Evolutionary conservation across 92 coral and sea anemone species (phyloP).

Genomic region (Heteractis magnifica): DNA sequence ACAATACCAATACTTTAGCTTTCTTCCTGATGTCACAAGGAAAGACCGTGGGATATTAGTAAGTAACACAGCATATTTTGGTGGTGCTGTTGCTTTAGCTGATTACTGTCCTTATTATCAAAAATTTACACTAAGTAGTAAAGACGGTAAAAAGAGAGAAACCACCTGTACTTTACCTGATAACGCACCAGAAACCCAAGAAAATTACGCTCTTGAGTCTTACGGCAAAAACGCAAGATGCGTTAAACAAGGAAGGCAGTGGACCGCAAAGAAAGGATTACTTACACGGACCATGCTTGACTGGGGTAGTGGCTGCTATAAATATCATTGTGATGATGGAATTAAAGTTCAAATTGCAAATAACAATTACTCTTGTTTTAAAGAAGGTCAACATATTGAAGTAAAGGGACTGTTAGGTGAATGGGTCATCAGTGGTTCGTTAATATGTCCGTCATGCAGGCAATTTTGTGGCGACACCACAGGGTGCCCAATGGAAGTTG

Average conservation of each 20-base stretch:
- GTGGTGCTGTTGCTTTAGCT: constrained; percentile 94
- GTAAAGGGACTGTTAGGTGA: constrained; percentile 68
- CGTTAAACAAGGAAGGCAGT: constrained; percentile 78
- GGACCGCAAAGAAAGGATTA: constrained; percentile 82
- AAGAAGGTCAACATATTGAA: constrained; percentile 71
- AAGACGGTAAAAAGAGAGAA: constrained; percentile 74
- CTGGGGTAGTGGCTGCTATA: constrained; percentile 99
- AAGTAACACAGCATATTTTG: constrained; percentile 78
- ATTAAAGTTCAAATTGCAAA: constrained; percentile 68
- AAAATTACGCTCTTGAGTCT: constrained; percentile 84
- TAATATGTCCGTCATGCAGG: constrained; percentile 81
- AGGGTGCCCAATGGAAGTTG: constrained; percentile 61
- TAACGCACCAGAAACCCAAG: constrained; percentile 69
- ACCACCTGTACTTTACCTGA: constrained; percentile 79
- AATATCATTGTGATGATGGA: constrained; percentile 67
- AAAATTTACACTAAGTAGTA: constrained; percentile 83
- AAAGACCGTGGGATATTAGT: constrained; percentile 32
- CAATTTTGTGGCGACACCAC: constrained; percentile 69
- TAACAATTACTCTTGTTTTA: constrained; percentile 59
- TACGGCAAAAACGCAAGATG: constrained; percentile 78
- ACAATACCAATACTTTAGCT: constrained; percentile 93
- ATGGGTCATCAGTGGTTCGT: constrained; percentile 83
- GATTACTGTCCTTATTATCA: constrained; percentile 97
- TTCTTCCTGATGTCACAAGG: constrained; percentile 59
- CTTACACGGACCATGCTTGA: constrained; percentile 95